Base-by-base conservation (phyloP, 2,797 vertebrate genomes). In the Acipenser transmontanus region DNA sequence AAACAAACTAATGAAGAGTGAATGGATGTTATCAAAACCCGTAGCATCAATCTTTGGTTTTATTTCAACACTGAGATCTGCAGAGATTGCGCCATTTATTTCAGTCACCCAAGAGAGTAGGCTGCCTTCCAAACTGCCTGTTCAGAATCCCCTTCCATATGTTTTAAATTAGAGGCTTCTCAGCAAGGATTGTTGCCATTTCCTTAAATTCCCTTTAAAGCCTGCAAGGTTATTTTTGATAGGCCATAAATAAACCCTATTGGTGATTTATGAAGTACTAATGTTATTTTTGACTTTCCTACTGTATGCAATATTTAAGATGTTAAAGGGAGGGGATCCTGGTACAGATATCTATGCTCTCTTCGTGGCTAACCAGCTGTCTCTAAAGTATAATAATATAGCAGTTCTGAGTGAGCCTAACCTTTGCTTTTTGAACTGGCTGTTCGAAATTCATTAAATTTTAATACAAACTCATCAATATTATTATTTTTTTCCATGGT, bases 401-500 rank as follows among this genome's bases (percentile, higher is more conserved):
- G 34, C 34, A 34, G 34, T 34, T 34, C 34, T 34, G 34, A 34
- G 34, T 34, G 34, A 34, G 34, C 34, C 34, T 3, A 34, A 34
- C 3, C 34, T 34, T 34, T 34, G 34, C 34, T 34, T 34, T 34
- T 34, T 34, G 34, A 34, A 34, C 34, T 34, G 34, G 4, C 34
- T 34, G 34, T 34, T 4, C 4, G 34, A 34, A 9, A 20, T 65
- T 7, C 13, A 49, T 47, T 52, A 17, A 12, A 11, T 4, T 59
- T 54, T 61, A 49, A 59, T 49, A 49, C 4, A 49, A 9, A 34
- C 17, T 10, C 59, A 63, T 71, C 77, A 76, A 72, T 72, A 62
- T 76, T 64, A 76, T 73, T 68, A 12, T 50, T 65, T 73, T 70
- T 77, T 77, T 84, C 74, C 69, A 77, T 62, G 50, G 69, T 70